Base-by-base conservation (phyloP, 2,797 vertebrate genomes). In the Poeciliopsis infans region DNA sequence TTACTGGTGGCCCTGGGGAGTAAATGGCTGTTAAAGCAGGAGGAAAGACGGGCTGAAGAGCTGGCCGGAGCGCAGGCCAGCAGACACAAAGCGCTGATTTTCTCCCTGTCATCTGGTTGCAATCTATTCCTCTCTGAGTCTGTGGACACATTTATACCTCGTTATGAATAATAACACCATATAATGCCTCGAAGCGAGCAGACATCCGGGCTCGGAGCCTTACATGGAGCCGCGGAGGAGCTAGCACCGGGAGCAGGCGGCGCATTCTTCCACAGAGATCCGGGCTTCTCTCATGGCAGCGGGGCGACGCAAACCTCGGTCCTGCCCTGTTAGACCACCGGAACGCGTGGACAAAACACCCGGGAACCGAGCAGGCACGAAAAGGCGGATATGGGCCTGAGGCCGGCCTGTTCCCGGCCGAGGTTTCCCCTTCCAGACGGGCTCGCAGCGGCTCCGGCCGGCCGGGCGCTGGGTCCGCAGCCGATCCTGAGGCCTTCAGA, bases 1-100 rank as follows among this genome's bases (percentile, higher is more conserved):
- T 89, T 91, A 90, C 75, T 87, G 87, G 91, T 93, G 90, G 93
- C 93, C 95, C 96, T 96, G 88, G 57, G 68, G 73, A 73, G 61
- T 7, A 74, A 6, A 82, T 0, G 0, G 12, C 39, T 33, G 59
- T 33, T 64, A 5, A 31, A 57, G 45, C 8, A 78, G 77, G 76
- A 45, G 15, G 33, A 66, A 69, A 18, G 74, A 45, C n/a, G 33
- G 45, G 53, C n/a, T 25, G 16, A 0, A 12, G 47, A 5, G 69
- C 51, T 59, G 39, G 72, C 43, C 28, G 33, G 46, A 18, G 53
- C 69, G 57, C 76, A 82, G 86, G 90, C 87, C 84, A 86, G 10
- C 47, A 11, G 55, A 45, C 10, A 80, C 43, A 71, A 73, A 79
- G 25, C 69, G 10, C 0, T 8, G 2, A 6, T 15, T 43, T 16